Percentiles rank a stretch among this genome's conserved stretches.
Evolutionary conservation across 2,797 vertebrate species (phyloP).

Genomic region (Pelochelys cantorii): DNA sequence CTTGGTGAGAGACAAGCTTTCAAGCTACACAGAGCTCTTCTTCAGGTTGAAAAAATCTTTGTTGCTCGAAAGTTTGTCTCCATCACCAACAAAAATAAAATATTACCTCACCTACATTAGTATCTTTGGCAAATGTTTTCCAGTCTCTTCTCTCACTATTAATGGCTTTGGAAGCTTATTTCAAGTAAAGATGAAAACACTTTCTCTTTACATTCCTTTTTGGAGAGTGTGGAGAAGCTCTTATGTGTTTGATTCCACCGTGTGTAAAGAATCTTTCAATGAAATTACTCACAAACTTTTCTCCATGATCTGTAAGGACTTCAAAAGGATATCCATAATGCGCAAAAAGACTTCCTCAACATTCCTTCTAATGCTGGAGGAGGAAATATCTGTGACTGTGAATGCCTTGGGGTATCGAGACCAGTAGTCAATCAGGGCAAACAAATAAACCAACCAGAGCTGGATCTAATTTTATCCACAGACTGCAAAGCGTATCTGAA

Average conservation of each 20-base stretch:
- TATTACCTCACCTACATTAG: background rate
- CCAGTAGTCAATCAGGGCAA: background rate
- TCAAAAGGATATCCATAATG: background rate
- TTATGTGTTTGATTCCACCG: background rate
- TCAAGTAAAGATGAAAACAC: constrained; percentile 26
- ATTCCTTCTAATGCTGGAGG: background rate
- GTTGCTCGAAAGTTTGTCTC: background rate
- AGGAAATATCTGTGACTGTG: background rate
- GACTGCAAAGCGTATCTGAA: background rate
- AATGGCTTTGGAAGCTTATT: constrained; percentile 23
- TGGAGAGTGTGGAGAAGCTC: background rate
- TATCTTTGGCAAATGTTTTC: background rate
- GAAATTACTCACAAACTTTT: background rate
- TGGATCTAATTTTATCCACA: background rate
- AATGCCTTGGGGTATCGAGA: background rate
- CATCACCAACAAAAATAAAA: background rate
- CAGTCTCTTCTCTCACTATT: constrained; percentile 11
- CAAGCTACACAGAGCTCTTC: background rate
- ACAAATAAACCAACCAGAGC: background rate
- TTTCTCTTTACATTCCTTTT: constrained; percentile 22
- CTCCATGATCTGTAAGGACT: background rate
- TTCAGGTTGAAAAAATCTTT: background rate
- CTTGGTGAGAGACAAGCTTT: background rate
- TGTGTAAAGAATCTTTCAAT: constrained; percentile 7
- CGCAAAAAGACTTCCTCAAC: background rate